Percentiles rank a stretch among this genome's conserved stretches.
Evolutionary conservation across 2,797 vertebrate species (phyloP).

Genomic region (Falco cherrug): DNA sequence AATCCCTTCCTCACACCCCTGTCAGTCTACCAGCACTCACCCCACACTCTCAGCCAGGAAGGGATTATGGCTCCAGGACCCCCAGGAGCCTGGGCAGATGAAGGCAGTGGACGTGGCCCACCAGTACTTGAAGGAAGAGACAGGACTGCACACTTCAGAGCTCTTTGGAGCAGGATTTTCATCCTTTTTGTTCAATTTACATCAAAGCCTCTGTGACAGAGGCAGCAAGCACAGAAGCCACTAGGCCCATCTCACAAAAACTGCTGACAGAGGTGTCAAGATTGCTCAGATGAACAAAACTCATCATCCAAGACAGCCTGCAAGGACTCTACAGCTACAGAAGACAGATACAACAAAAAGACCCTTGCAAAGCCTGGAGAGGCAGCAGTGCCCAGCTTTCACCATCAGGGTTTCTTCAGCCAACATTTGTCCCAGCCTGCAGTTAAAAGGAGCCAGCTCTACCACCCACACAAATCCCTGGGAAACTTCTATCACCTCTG

Average conservation of each 20-base stretch:
- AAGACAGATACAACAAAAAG: not conserved
- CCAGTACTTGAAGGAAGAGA: not conserved
- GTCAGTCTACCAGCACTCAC: not conserved
- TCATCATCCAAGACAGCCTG: not conserved
- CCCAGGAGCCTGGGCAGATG: not conserved
- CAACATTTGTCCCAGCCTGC: not conserved
- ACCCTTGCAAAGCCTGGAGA: not conserved
- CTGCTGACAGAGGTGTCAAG: not conserved
- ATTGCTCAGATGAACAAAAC: not conserved
- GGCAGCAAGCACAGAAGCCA: not conserved
- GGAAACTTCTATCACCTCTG: not conserved
- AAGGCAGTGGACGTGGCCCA: not conserved
- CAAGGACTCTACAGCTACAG: not conserved
- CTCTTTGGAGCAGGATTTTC: not conserved
- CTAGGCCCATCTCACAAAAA: not conserved
- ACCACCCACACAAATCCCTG: not conserved
- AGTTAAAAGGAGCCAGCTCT: not conserved
- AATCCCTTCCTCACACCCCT: not conserved
- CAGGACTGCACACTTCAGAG: not conserved
- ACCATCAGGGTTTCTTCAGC: not conserved
- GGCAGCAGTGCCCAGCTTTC: not conserved
- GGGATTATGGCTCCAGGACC: not conserved
- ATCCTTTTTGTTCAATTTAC: not conserved
- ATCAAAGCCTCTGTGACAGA: not conserved
- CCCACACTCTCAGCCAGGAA: not conserved